Base-by-base conservation (phyloP, 2,113 vertebrate genomes). In the Burhinus oedicnemus region DNA sequence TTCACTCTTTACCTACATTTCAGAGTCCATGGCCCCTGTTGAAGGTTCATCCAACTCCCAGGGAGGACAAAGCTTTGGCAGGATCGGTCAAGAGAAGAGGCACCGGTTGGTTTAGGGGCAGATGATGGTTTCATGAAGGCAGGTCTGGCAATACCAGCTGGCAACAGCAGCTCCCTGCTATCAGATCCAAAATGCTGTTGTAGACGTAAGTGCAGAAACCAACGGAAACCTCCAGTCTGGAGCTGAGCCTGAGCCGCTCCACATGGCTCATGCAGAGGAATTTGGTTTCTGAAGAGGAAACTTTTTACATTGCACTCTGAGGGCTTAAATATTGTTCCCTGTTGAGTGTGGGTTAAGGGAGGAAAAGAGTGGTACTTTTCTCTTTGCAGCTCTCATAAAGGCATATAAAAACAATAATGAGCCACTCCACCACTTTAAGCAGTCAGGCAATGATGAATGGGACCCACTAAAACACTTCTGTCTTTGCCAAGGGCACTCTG, bases 381-480 rank as follows among this genome's bases (percentile, higher is more conserved):
- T 93, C 54, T 54, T 51, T 83, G 76, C 76, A 86, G 68, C 71
- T 75, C 64, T 95, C 72, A 47, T 66, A 86, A 90, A 88, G 68
- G 52, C 71, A 77, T 86, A 55, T 74, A 94, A 94, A 95, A 94
- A 15, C 68, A 96, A 90, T 94, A 89, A 94, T 83, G 72, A 96
- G 76, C 78, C 94, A 93, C 88, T 94, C 90, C 34, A 90, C 34
- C 75, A 66, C 79, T 93, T 97, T 58, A 88, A 89, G 90, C 71
- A 88, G 85, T 55, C 83, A 70, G 45, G 76, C 72, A 90, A 9
- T 95, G 93, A 94, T 72, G 86, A 95, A 95, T 69, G 90, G 90
- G 93, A 79, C 70, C 30, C 54, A 79, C 74, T 94, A 82, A 94
- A 97, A 72, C 74, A 86, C 64, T 92, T 92, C 71, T 88, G 58